Percentiles rank a stretch among this genome's conserved stretches.
Conservation (phyloP, 2,113 vertebrate genomes). For the Clarias magur region DNA sequence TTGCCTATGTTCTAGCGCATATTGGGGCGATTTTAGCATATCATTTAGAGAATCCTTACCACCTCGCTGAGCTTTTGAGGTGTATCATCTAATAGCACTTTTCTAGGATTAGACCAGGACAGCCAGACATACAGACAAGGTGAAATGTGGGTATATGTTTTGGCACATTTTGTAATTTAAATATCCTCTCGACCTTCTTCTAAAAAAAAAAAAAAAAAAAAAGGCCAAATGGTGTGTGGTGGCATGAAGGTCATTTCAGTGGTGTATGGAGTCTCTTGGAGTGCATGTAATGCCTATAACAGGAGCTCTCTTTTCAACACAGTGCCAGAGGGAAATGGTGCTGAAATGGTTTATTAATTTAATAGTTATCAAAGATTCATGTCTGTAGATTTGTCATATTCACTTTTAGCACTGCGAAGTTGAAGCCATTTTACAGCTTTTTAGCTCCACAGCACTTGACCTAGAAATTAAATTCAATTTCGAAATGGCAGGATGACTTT, state of each 20-base stretch:
- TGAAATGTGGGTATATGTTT: background rate
- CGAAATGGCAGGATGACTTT: slow-evolving; percentile 27
- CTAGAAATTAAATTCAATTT: slow-evolving; percentile 55
- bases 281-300: slow-evolving; percentile 48
- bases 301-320: slow-evolving; percentile 41
- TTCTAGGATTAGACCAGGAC: background rate
- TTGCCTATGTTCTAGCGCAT: background rate
- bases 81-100: too few relatives aligned
- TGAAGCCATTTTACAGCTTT: slow-evolving; percentile 23
- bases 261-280: slow-evolving; percentile 30
- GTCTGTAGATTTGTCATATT: slow-evolving; percentile 60
- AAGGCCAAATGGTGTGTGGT: background rate
- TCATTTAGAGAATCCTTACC: background rate
- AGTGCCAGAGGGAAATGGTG: slow-evolving; percentile 21
- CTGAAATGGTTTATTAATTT: slow-evolving; percentile 63
- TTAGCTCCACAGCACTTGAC: slow-evolving; percentile 49
- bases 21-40: slow-evolving; percentile 3
- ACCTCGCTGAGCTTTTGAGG: background rate
- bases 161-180: background rate
- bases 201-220: background rate
- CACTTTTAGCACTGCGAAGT: slow-evolving; percentile 59
- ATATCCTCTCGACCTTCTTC: background rate
- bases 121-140: background rate
- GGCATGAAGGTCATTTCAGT: slow-evolving; percentile 11
- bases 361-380: slow-evolving; percentile 63